Evolutionary conservation across 2,797 vertebrate genomes (phyloP).

Genomic region (Tangara arthus): DNA sequence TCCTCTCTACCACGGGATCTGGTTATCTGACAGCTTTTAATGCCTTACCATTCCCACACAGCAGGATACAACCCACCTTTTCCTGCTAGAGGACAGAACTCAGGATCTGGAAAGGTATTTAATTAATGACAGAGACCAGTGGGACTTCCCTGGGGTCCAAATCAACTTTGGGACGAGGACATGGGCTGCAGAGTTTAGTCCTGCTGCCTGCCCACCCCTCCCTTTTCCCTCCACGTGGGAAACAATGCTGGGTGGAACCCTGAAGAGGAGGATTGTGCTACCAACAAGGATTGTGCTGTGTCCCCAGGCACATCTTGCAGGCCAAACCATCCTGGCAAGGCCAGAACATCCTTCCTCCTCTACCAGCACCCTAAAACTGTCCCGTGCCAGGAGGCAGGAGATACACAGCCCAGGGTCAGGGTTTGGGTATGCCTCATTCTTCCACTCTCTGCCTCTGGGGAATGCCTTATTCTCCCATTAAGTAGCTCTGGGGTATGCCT

Average conservation of each 20-base stretch:
- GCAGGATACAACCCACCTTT: background rate
- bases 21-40: background rate
- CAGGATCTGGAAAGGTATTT: background rate
- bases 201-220: background rate
- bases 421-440: background rate
- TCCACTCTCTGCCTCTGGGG: background rate
- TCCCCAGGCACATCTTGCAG: background rate
- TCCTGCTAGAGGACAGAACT: background rate
- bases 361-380: background rate
- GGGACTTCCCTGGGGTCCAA: background rate
- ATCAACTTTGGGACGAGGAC: background rate
- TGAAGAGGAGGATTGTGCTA: background rate
- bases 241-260: background rate
- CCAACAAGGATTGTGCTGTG: background rate
- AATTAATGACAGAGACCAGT: background rate
- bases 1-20: background rate
- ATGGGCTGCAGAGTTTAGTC: accelerated
- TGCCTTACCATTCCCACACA: background rate
- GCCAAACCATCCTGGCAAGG: background rate
- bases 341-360: background rate
- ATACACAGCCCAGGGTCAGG: accelerated
- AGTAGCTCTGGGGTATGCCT: background rate
- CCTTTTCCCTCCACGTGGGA: background rate
- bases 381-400: background rate
- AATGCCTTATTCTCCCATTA: background rate